Percentiles rank a stretch among this genome's conserved stretches.
Evolutionary conservation across 1,140 invertebrate species (phyloP).

Genomic region (Ptiloglossa arizonensis): DNA sequence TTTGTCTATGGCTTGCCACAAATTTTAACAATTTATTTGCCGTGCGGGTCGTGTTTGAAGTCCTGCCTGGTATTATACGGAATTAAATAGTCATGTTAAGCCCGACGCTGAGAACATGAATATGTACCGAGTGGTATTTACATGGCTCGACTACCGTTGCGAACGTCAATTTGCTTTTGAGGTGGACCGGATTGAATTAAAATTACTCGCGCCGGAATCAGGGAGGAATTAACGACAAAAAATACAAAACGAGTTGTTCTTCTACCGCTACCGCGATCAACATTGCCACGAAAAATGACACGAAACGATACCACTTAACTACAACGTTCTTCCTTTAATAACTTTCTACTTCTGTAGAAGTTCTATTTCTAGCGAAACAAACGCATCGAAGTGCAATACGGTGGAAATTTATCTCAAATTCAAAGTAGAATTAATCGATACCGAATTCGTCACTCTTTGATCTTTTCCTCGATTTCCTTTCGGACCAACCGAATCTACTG

Average conservation of each 20-base stretch:
- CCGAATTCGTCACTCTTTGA: no score
- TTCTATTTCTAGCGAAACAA: no score
- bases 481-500: no score
- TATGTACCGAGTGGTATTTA: conserved; percentile 47
- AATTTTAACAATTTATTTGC: conserved; percentile 51
- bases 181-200: conserved; percentile 34
- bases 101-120: conserved; percentile 32
- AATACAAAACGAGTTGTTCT: neutral
- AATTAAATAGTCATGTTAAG: conserved; percentile 50
- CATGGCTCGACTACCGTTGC: conserved; percentile 23
- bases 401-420: no score
- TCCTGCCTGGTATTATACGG: conserved; percentile 33
- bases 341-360: no score
- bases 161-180: conserved; percentile 45
- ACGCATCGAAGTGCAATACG: no score
- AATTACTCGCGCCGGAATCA: conserved; percentile 4
- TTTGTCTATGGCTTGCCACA: conserved; percentile 32
- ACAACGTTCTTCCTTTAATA: no score
- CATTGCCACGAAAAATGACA: neutral
- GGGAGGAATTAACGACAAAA: conserved; percentile 3
- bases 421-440: no score
- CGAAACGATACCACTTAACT: no score
- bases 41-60: conserved; percentile 26
- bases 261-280: no score
- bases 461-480: no score